phyloP scores from a whole-genome alignment of 2,888 invertebrate genomes.

The Dicycla oo region DNA sequence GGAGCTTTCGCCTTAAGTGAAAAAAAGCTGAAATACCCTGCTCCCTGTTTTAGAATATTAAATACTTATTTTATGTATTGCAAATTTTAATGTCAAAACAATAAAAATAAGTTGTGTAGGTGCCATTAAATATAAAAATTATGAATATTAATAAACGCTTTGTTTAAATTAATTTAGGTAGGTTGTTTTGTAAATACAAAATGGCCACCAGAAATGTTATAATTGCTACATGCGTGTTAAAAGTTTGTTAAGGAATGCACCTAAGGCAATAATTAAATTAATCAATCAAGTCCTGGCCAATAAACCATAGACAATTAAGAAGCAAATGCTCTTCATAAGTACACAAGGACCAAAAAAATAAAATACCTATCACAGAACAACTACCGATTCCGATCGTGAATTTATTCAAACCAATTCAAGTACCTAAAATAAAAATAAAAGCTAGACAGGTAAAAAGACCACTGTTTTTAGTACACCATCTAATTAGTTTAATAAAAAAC shows the following conservation, averaged over 20 bases:
- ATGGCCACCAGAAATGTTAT: not conserved
- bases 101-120: not conserved
- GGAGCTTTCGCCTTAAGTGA: too few species aligned
- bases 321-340: not conserved
- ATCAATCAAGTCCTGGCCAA: too few species aligned
- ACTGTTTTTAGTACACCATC: constrained; percentile 43
- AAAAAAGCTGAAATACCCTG: not conserved
- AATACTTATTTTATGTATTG: constrained; percentile 10
- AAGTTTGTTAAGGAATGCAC: not conserved
- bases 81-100: not conserved
- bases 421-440: constrained; percentile 31
- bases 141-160: too few species aligned
- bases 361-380: constrained; percentile 22
- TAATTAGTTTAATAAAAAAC: too few species aligned
- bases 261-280: not conserved
- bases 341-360: not conserved
- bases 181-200: not conserved
- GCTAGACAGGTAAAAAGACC: constrained; percentile 31
- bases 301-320: not conserved
- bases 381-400: constrained; percentile 22
- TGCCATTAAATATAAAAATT: too few species aligned
- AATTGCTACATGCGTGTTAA: not conserved
- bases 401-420: constrained; percentile 33
- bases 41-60: constrained; percentile 13
- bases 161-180: too few species aligned